Percentiles rank a stretch among this genome's conserved stretches.
These are phyloP conservation scores for Polydesmus complanatus DNA, from an alignment of 2,888 invertebrate genomes.

Conservation along the genomic window DNA sequence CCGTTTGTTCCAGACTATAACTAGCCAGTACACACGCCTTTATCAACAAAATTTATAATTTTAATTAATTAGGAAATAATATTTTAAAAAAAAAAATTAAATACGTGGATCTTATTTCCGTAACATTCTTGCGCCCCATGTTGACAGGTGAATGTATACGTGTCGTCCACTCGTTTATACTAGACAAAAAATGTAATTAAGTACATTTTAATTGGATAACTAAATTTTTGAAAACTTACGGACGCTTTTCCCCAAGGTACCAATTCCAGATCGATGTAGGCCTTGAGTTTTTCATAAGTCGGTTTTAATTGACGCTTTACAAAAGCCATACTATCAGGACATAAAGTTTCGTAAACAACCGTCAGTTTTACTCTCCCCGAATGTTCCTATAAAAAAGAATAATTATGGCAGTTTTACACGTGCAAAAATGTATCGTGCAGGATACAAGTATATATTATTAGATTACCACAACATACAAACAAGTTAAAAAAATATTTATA, in stretches of 20 bases:
- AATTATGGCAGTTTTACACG: too few relatives aligned
- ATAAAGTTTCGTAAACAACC: constrained; percentile 59
- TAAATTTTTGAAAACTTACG: constrained; percentile 36
- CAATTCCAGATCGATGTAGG: constrained; percentile 45
- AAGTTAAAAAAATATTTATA: too few relatives aligned
- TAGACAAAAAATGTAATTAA: too few relatives aligned
- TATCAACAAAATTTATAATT: too few relatives aligned
- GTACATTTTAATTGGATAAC: too few relatives aligned
- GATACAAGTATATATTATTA: too few relatives aligned
- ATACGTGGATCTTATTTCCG: constrained; percentile 49
- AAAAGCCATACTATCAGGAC: constrained; percentile 57
- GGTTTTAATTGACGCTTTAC: constrained; percentile 54
- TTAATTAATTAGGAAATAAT: too few relatives aligned
- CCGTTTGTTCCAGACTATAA: constrained; percentile 26
- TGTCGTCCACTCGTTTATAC: too few relatives aligned
- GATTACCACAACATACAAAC: too few relatives aligned
- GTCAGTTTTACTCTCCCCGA: constrained; percentile 38
- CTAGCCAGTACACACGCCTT: constrained; percentile 41
- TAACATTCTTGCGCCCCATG: constrained; percentile 57
- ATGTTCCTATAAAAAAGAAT: too few relatives aligned
- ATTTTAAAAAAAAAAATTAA: not conserved
- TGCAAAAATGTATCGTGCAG: too few relatives aligned
- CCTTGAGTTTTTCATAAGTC: constrained; percentile 36
- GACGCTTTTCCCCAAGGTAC: constrained; percentile 57
- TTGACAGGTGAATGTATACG: constrained; percentile 41